A percentile compares a stretch with the other conserved stretches of the same genome.
Evolutionary conservation across 2,888 invertebrate species (phyloP).

Genomic region (Subacronicta megacephala): DNA sequence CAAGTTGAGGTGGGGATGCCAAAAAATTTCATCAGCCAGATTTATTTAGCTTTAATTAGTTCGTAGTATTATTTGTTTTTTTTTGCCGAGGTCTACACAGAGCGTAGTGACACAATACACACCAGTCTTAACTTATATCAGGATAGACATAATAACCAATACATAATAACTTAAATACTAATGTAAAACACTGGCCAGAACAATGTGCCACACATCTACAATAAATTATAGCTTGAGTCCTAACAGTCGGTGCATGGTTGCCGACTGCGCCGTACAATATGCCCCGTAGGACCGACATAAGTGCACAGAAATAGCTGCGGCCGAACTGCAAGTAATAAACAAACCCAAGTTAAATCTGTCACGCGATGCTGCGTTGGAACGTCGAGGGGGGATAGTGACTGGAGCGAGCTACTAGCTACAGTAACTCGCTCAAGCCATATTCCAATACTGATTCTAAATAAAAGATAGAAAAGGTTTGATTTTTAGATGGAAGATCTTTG

Average conservation of each 20-base stretch:
- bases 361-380: conserved; percentile 51
- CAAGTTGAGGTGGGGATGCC: no score
- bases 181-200: conserved; percentile 1
- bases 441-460: no score
- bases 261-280: conserved; percentile 3
- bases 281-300: conserved; percentile 18
- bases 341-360: conserved; percentile 59
- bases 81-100: background rate
- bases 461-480: no score
- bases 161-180: background rate
- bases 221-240: conserved; percentile 18
- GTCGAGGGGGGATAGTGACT: conserved; percentile 11
- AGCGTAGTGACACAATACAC: background rate
- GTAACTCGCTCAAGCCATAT: no score
- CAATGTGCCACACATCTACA: conserved; percentile 4
- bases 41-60: no score
- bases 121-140: background rate
- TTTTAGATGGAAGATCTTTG: no score
- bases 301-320: conserved; percentile 47
- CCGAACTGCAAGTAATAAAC: conserved; percentile 53
- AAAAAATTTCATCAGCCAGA: no score
- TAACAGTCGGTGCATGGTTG: conserved; percentile 10
- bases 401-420: conserved; percentile 14
- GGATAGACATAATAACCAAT: conserved; percentile 1
- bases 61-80: no score